These are phyloP conservation scores for Drosophila setifemur DNA, from an alignment of 1,140 invertebrate species.

Conservation along the genomic window DNA sequence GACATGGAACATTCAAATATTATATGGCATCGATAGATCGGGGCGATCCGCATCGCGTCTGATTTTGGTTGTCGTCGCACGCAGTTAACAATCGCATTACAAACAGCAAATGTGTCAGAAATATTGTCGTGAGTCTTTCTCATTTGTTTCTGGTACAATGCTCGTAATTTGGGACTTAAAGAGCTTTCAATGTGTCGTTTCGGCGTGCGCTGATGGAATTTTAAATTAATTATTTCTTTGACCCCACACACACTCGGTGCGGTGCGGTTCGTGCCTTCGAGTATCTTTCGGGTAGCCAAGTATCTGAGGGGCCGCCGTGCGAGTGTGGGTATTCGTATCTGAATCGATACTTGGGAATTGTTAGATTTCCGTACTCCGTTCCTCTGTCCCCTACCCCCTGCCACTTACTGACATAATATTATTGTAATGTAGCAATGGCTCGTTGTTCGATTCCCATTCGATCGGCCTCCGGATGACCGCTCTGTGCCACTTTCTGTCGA, in stretches of 20 bases:
- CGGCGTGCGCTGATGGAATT: conserved; percentile 68
- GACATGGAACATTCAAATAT: conserved; percentile 34
- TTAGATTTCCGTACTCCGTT: conserved; percentile 34
- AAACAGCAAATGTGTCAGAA: conserved; percentile 76
- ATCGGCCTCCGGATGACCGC: conserved; percentile 16
- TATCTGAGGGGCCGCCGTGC: conserved; percentile 15
- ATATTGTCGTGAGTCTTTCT: conserved; percentile 73
- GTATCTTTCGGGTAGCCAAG: conserved; percentile 16
- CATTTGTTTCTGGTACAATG: conserved; percentile 76
- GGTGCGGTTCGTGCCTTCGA: conserved; percentile 38
- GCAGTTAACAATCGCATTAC: conserved; percentile 73
- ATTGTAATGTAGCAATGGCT: conserved; percentile 66
- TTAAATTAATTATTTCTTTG: conserved; percentile 81
- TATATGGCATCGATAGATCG: conserved; percentile 37
- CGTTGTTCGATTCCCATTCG: conserved; percentile 33
- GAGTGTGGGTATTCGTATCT: background rate
- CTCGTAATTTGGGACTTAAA: conserved; percentile 80
- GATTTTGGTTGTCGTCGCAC: conserved; percentile 60
- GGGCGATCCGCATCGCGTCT: conserved; percentile 26
- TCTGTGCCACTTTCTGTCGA: conserved; percentile 73
- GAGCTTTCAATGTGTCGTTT: conserved; percentile 81
- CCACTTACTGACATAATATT: conserved; percentile 75
- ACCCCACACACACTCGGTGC: conserved; percentile 62
- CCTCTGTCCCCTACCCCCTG: background rate
- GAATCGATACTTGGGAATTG: no score